A percentile compares a stretch with the other conserved stretches of the same genome.
Evolutionary conservation across 2,797 vertebrate genomes (phyloP).

Genomic region (Morus bassanus): DNA sequence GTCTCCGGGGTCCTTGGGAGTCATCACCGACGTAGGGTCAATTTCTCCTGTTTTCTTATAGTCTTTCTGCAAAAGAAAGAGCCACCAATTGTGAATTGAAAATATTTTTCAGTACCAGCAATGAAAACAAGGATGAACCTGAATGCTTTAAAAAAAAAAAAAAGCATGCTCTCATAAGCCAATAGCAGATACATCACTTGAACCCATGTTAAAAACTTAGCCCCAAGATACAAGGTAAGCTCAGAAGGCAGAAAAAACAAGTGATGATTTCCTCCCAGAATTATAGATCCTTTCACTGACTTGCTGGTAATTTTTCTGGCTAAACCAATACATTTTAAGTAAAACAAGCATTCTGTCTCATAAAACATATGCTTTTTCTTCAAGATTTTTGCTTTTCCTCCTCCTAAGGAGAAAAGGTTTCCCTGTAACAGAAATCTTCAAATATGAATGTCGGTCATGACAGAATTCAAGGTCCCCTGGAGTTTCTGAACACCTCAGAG

Average conservation of each 20-base stretch:
- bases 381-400: neutral
- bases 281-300: neutral
- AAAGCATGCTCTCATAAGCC: neutral
- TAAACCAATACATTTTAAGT: neutral
- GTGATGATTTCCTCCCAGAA: neutral
- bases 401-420: neutral
- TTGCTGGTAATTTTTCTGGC: neutral
- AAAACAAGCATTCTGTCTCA: neutral
- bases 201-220: neutral
- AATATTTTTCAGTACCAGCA: neutral
- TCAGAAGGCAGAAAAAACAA: neutral
- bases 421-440: neutral
- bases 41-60: conserved; percentile 76
- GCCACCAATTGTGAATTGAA: neutral
- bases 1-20: conserved; percentile 85
- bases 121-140: neutral
- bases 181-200: neutral
- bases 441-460: neutral
- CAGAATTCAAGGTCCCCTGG: neutral
- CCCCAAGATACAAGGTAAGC: neutral
- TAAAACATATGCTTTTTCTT: neutral
- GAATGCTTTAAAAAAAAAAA: neutral
- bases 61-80: conserved; percentile 72
- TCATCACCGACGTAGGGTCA: conserved; percentile 82
- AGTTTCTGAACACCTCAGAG: neutral